Percentiles rank a stretch among this genome's conserved stretches.
These are phyloP conservation scores for Trematomus loennbergii DNA, from an alignment of 2,113 vertebrate genomes.

Conservation along the genomic window DNA sequence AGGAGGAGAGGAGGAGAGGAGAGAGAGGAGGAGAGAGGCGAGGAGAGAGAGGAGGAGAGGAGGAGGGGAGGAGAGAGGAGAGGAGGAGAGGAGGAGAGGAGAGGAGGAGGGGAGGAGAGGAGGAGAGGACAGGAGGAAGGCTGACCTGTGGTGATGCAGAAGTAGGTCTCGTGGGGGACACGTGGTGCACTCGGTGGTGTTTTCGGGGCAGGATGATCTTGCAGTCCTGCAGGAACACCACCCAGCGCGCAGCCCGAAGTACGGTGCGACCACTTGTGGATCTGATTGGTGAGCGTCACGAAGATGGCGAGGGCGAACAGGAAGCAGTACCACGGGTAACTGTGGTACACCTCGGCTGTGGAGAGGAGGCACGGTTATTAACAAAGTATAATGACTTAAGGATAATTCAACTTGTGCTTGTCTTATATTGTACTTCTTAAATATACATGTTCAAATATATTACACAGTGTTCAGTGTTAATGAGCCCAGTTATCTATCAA, in stretches of 20 bases:
- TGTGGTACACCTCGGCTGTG: slow-evolving; percentile 87
- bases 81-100: too few relatives aligned
- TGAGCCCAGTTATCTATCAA: too few relatives aligned
- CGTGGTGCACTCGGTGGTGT: slow-evolving; percentile 97
- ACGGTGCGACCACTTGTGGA: slow-evolving; percentile 99
- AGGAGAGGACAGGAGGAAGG: too few relatives aligned
- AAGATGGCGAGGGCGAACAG: slow-evolving; percentile 93
- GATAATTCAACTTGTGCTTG: too few relatives aligned
- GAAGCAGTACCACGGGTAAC: slow-evolving; percentile 93
- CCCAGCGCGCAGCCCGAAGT: slow-evolving; percentile 94
- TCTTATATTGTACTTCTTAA: background rate
- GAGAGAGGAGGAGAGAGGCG: too few relatives aligned
- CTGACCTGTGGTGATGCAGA: slow-evolving; percentile 97
- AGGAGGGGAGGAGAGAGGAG: too few relatives aligned
- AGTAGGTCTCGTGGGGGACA: slow-evolving; percentile 97
- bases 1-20: too few relatives aligned
- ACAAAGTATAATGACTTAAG: background rate
- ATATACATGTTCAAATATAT: too few relatives aligned
- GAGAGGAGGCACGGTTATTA: background rate
- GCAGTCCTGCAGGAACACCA: slow-evolving; percentile 92
- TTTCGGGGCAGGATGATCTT: slow-evolving; percentile 96
- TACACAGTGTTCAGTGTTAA: too few relatives aligned
- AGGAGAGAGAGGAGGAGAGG: too few relatives aligned
- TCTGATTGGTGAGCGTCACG: slow-evolving; percentile 98
- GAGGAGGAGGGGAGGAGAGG: too few relatives aligned